phyloP scores from a whole-genome alignment of 2,113 vertebrate species.

The Cyprinodon brontotheroides region DNA sequence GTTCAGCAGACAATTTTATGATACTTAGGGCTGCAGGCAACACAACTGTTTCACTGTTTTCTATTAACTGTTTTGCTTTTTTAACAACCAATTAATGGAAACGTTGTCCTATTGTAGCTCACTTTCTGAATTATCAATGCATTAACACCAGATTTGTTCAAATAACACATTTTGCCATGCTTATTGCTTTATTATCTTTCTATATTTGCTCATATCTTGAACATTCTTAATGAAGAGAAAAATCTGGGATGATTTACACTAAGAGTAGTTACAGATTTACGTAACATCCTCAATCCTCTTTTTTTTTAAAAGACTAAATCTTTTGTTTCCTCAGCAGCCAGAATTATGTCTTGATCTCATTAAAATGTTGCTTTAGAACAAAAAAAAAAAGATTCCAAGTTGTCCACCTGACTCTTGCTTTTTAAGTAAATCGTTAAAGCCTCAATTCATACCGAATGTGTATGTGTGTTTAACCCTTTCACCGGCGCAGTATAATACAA shows the following conservation, averaged over 20 bases:
- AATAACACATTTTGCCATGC: not conserved
- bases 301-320: not conserved
- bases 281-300: not conserved
- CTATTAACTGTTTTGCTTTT: not conserved
- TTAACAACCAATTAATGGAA: not conserved
- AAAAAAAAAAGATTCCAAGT: not conserved
- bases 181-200: not conserved
- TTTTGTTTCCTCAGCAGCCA: not conserved
- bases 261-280: not conserved
- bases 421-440: not conserved
- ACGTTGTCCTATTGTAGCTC: not conserved
- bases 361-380: not conserved
- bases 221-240: no score
- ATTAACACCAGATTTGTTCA: not conserved
- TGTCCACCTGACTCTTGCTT: not conserved
- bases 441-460: not conserved
- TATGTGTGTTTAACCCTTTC: not conserved
- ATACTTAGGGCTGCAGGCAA: not conserved
- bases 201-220: not conserved
- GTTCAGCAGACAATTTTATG: slow-evolving; percentile 9
- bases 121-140: not conserved
- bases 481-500: not conserved
- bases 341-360: not conserved
- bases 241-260: not conserved
- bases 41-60: not conserved